phyloP scores from a whole-genome alignment of 2,113 vertebrate species.

The Propithecus coquereli region DNA sequence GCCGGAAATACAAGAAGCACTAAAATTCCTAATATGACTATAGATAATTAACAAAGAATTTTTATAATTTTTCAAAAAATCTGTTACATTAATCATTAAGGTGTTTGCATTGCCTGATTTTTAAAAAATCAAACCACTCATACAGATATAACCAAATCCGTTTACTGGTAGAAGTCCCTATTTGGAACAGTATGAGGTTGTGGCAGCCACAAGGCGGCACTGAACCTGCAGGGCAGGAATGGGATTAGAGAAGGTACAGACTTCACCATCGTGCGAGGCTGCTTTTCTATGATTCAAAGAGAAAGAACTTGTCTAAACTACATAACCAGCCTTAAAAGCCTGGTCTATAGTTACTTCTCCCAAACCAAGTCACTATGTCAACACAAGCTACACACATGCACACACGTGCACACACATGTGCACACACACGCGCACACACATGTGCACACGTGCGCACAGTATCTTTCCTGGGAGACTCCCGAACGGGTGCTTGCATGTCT shows the following conservation, averaged over 20 bases:
- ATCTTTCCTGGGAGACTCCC: not conserved
- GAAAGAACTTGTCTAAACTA: not conserved
- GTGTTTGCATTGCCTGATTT: not conserved
- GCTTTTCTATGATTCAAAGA: not conserved
- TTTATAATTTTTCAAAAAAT: not conserved
- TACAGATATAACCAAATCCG: not conserved
- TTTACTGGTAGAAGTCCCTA: not conserved
- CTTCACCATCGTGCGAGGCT: not conserved
- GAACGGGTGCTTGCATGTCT: fast-evolving
- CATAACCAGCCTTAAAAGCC: not conserved
- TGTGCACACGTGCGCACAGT: not conserved
- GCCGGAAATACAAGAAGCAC: not conserved
- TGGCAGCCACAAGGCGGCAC: not conserved
- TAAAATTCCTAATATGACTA: not conserved
- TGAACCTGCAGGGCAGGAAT: not conserved
- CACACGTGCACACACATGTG: not conserved
- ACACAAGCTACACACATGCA: not conserved
- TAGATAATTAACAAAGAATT: not conserved
- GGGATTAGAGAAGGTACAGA: not conserved
- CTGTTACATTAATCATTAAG: not conserved
- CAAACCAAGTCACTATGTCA: not conserved
- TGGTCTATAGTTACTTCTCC: not conserved
- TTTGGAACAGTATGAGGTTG: not conserved
- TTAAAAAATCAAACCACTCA: not conserved
- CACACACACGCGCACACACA: not conserved